phyloP scores from a whole-genome alignment of 2,797 vertebrate species.

The Sebastes itinus region DNA sequence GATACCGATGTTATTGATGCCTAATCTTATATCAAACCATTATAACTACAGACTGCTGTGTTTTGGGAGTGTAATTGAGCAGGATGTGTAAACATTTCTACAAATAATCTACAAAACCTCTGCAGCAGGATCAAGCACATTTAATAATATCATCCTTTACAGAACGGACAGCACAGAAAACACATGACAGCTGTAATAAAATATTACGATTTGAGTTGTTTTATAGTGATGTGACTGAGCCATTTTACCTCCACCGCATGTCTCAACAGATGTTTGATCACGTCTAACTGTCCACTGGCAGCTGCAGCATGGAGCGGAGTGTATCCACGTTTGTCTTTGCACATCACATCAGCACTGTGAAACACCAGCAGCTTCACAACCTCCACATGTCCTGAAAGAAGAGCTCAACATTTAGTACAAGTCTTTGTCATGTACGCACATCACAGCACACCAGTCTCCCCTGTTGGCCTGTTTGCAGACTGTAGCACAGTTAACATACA shows the following conservation, averaged over 20 bases:
- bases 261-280: constrained; percentile 89
- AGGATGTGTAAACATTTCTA: neutral
- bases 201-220: neutral
- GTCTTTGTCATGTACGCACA: neutral
- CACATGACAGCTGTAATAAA: neutral
- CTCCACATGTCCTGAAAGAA: constrained; percentile 88
- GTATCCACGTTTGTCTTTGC: constrained; percentile 93
- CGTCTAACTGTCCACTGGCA: constrained; percentile 89
- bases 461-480: neutral
- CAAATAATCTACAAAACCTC: neutral
- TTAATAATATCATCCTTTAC: neutral
- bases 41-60: neutral
- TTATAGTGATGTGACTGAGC: neutral
- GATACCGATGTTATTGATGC: neutral
- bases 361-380: constrained; percentile 92
- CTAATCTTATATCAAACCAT: neutral
- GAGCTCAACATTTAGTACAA: constrained; percentile 8
- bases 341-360: constrained; percentile 86
- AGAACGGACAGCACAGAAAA: neutral
- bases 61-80: neutral
- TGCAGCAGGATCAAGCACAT: neutral
- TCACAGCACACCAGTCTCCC: neutral
- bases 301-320: constrained; percentile 95
- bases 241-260: constrained; percentile 88
- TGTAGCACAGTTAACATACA: neutral